Percentiles rank a stretch among this genome's conserved stretches.
Conservation (phyloP, 2,797 vertebrate genomes). For the Dendrocincla tyrannina region DNA sequence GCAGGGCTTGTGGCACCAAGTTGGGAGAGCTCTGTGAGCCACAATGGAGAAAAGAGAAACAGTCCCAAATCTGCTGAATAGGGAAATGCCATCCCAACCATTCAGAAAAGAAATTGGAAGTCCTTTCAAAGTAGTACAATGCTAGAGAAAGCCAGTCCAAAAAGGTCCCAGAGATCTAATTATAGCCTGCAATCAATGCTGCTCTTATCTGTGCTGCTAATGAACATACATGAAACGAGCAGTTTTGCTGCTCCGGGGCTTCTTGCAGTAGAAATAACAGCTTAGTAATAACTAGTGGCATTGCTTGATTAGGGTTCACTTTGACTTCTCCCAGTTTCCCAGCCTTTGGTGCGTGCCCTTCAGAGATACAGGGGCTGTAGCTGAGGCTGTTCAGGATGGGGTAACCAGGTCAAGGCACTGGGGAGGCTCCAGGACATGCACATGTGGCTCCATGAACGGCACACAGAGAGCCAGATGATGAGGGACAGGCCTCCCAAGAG, state of each 20-base stretch:
- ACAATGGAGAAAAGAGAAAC: not conserved
- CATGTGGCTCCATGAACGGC: not conserved
- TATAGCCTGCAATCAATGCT: slow-evolving; percentile 50
- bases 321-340: slow-evolving; percentile 34
- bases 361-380: not conserved
- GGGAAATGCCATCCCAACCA: slow-evolving; percentile 36
- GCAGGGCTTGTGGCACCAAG: not conserved
- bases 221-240: not conserved
- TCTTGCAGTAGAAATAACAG: slow-evolving; percentile 30
- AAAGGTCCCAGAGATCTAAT: slow-evolving; percentile 48
- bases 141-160: not conserved
- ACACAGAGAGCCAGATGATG: not conserved
- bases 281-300: not conserved
- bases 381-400: not conserved
- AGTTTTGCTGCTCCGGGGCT: slow-evolving; percentile 49
- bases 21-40: not conserved
- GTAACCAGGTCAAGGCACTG: not conserved
- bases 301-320: not conserved
- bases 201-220: slow-evolving; percentile 56
- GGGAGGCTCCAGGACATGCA: not conserved
- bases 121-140: slow-evolving; percentile 47
- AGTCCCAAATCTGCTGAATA: slow-evolving; percentile 57
- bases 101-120: slow-evolving; percentile 38
- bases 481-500: not conserved
- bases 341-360: not conserved